phyloP scores from a whole-genome alignment of 1,140 invertebrate genomes.

The Epicauta chinensis region DNA sequence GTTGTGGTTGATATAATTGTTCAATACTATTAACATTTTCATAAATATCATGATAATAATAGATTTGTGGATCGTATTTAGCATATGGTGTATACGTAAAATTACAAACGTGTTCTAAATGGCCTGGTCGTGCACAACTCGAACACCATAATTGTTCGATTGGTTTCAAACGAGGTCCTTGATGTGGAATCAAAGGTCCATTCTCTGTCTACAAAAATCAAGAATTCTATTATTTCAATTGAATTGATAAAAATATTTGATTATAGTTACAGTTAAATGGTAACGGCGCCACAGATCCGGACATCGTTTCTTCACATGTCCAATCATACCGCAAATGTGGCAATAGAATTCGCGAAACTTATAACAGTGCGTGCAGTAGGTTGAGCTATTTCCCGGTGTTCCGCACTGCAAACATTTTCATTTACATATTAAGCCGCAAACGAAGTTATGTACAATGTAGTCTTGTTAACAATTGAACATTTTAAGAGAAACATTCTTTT shows the following conservation, averaged over 20 bases:
- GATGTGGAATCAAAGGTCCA: constrained; percentile 35
- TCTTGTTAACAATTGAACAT: no score
- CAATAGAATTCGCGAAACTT: constrained; percentile 48
- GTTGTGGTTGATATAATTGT: no score
- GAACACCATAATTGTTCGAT: constrained; percentile 50
- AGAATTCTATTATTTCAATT: constrained; percentile 6
- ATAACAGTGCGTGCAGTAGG: constrained; percentile 57
- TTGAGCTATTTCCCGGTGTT: constrained; percentile 46
- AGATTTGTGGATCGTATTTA: constrained; percentile 22
- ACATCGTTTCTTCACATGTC: constrained; percentile 53
- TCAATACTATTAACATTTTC: background rate
- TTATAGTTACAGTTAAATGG: constrained; percentile 55
- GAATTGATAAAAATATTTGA: constrained; percentile 8
- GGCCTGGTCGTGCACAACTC: constrained; percentile 55
- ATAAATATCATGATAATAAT: constrained; percentile 24
- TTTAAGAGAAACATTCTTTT: no score
- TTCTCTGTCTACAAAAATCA: constrained; percentile 40
- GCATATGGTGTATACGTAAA: constrained; percentile 26
- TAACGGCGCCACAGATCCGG: constrained; percentile 64
- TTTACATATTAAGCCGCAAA: no score
- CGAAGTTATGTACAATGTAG: no score
- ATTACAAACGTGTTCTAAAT: constrained; percentile 51
- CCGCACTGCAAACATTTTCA: constrained; percentile 65
- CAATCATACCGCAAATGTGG: constrained; percentile 50
- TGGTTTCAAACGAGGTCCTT: constrained; percentile 33